Percentiles rank a stretch among this genome's conserved stretches.
These are phyloP conservation scores for Euzophera pinguis DNA, from an alignment of 2,888 invertebrate species.

Conservation along the genomic window DNA sequence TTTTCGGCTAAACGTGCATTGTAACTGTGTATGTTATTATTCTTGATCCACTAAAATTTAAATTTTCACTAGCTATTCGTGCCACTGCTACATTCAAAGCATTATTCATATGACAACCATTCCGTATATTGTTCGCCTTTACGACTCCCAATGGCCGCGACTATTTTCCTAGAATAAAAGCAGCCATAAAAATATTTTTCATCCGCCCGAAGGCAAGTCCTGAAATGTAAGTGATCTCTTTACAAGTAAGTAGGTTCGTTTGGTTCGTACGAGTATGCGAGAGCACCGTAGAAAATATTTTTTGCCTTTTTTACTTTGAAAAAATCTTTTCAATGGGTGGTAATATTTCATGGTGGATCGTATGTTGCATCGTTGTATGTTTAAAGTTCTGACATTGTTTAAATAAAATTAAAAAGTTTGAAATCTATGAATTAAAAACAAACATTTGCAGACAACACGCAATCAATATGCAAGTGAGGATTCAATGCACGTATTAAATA, in stretches of 20 bases:
- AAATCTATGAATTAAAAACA: no score
- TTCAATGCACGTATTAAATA: background rate
- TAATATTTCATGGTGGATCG: no score
- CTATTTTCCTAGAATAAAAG: slow-evolving; percentile 7
- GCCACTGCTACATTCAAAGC: slow-evolving; percentile 5
- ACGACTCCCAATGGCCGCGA: background rate
- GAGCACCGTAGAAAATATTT: no score
- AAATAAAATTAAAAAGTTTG: no score
- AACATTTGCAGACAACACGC: no score
- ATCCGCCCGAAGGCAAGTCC: background rate
- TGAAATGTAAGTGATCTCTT: slow-evolving; percentile 1
- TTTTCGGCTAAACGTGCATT: no score
- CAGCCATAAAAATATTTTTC: slow-evolving; percentile 9
- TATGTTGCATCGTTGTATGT: no score
- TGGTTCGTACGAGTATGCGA: no score
- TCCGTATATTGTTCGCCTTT: slow-evolving; percentile 9
- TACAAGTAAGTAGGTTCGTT: background rate
- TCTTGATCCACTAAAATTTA: slow-evolving; percentile 5
- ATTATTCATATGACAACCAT: slow-evolving; percentile 6
- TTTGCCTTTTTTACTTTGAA: no score
- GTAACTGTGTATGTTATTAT: no score
- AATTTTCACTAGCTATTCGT: slow-evolving; percentile 11
- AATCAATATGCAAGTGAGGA: background rate
- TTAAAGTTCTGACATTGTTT: no score
- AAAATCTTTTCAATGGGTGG: no score